A percentile compares a stretch with the other conserved stretches of the same genome.
phyloP scores from a whole-genome alignment of 2,888 invertebrate genomes.

The Microplitis deprimator region DNA sequence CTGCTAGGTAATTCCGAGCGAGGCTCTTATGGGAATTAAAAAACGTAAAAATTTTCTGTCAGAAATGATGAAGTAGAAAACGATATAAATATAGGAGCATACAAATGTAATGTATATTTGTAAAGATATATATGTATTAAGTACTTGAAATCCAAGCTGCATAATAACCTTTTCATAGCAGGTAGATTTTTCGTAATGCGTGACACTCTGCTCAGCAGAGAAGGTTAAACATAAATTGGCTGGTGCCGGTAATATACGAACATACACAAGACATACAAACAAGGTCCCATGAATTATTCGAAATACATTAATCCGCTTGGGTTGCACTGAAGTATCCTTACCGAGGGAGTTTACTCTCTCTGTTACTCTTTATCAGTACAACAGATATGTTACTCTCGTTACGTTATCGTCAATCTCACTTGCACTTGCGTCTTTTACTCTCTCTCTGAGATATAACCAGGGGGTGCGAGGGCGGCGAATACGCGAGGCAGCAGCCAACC shows the following conservation, averaged over 20 bases:
- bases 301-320: constrained; percentile 63
- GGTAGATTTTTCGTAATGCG: constrained; percentile 11
- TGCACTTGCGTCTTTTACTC: constrained; percentile 13
- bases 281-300: constrained; percentile 59
- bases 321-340: constrained; percentile 51
- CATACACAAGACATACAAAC: constrained; percentile 6
- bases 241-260: constrained; percentile 35
- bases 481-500: constrained; percentile 66
- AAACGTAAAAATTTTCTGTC: background rate
- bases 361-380: constrained; percentile 20
- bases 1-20: background rate
- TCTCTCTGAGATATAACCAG: constrained; percentile 44
- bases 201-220: constrained; percentile 3
- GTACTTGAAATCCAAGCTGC: background rate
- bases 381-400: background rate
- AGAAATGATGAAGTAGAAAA: too few relatives aligned
- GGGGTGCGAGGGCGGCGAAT: constrained; percentile 64
- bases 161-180: constrained; percentile 10
- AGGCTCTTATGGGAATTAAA: background rate
- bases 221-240: constrained; percentile 48
- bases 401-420: constrained; percentile 24
- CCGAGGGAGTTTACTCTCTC: constrained; percentile 38
- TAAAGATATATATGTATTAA: background rate
- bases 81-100: too few relatives aligned
- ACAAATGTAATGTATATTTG: too few relatives aligned